These are phyloP conservation scores for Leiothrix lutea DNA, from an alignment of 2,113 vertebrate species.

Conservation along the genomic window DNA sequence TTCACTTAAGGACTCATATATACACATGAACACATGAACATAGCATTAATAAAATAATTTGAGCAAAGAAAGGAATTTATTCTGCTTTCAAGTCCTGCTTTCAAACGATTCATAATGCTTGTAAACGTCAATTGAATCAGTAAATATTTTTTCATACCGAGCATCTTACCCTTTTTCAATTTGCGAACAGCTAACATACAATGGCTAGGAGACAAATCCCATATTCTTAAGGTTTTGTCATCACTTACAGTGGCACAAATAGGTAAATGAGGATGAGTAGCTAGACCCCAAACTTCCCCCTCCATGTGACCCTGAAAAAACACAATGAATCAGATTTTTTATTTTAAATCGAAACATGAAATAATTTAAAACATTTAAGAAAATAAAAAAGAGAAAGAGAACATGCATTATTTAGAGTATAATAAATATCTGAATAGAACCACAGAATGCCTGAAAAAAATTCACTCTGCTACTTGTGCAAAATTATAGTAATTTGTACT, in stretches of 20 bases:
- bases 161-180: constrained; percentile 91
- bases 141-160: constrained; percentile 22
- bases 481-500: not conserved
- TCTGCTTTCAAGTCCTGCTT: not conserved
- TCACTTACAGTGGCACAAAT: constrained; percentile 98
- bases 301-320: constrained; percentile 95
- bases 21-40: not conserved
- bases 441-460: not conserved
- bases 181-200: constrained; percentile 99
- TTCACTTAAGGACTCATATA: not conserved
- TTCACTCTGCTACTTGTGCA: not conserved
- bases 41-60: not conserved
- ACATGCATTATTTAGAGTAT: not conserved
- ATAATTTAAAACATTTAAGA: not conserved
- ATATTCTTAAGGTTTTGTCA: constrained; percentile 97
- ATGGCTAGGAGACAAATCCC: constrained; percentile 98
- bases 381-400: not conserved
- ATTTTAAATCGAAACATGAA: not conserved
- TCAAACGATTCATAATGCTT: not conserved
- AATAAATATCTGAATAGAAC: not conserved
- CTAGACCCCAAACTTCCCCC: constrained; percentile 97
- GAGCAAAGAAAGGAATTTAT: not conserved
- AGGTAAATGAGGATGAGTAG: constrained; percentile 95
- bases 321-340: not conserved
- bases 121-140: not conserved